phyloP scores from a whole-genome alignment of 1,140 invertebrate species.

The Aphaenogaster rudis region DNA sequence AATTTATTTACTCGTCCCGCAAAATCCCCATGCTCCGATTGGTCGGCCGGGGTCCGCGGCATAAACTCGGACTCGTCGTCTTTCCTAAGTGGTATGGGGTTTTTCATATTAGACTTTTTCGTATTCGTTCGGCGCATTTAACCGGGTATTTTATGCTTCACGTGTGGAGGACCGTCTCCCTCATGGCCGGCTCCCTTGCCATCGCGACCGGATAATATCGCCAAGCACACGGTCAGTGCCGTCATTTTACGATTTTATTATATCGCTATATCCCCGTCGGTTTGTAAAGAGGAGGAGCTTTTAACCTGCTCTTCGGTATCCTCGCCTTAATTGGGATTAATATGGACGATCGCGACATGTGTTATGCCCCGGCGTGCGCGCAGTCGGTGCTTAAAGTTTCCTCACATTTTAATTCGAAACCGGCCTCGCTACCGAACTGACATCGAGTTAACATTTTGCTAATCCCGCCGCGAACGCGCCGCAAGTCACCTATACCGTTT shows the following conservation, averaged over 20 bases:
- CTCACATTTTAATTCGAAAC: constrained; percentile 69
- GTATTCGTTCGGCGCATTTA: constrained; percentile 77
- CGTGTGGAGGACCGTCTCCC: constrained; percentile 56
- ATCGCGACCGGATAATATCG: constrained; percentile 80
- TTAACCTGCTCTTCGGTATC: constrained; percentile 38
- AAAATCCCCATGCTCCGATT: constrained; percentile 71
- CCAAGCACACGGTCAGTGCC: constrained; percentile 73
- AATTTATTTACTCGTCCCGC: constrained; percentile 77
- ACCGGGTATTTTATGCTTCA: constrained; percentile 76
- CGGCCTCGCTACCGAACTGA: constrained; percentile 21
- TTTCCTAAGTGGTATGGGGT: constrained; percentile 50
- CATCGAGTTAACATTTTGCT: constrained; percentile 31
- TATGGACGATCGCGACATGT: constrained; percentile 64
- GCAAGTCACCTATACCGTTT: neutral
- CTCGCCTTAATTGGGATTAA: constrained; percentile 74
- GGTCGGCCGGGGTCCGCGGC: constrained; percentile 62
- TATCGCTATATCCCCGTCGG: constrained; percentile 66
- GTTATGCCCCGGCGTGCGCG: neutral
- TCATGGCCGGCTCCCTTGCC: constrained; percentile 58
- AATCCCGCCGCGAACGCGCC: constrained; percentile 31
- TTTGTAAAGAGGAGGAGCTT: constrained; percentile 27
- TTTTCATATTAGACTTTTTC: constrained; percentile 76
- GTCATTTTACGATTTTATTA: constrained; percentile 83
- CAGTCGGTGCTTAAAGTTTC: constrained; percentile 60
- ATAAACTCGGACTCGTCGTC: constrained; percentile 72